Percentiles rank a stretch among this genome's conserved stretches.
Evolutionary conservation across 2,113 vertebrate species (phyloP).

Genomic region (Chiloscyllium plagiosum): DNA sequence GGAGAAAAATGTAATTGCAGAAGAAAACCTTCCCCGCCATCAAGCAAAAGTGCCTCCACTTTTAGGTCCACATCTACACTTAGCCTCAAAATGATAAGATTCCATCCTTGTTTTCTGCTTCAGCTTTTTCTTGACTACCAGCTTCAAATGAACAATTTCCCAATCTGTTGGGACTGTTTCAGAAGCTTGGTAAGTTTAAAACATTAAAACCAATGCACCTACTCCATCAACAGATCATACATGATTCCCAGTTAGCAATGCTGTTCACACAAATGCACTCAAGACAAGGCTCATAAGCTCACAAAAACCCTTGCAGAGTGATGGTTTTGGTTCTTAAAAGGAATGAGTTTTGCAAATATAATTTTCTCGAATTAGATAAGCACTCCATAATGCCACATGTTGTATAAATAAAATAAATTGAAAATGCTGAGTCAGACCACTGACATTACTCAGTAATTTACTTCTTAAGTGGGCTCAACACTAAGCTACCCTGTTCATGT

Average conservation of each 20-base stretch:
- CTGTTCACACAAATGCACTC: neutral
- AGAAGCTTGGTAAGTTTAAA: too few species aligned
- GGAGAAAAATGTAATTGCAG: too few species aligned
- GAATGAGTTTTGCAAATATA: neutral
- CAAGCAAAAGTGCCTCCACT: too few species aligned
- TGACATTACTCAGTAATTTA: neutral
- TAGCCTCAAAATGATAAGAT: too few species aligned
- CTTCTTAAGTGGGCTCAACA: neutral
- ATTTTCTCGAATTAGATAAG: neutral
- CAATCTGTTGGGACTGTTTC: too few species aligned
- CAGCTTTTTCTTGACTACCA: too few species aligned
- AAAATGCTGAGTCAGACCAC: neutral
- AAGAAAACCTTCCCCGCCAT: too few species aligned
- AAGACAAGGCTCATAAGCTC: neutral
- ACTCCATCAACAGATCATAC: neutral
- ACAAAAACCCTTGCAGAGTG: neutral
- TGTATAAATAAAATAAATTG: neutral
- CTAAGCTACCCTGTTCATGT: neutral
- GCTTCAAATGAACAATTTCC: too few species aligned
- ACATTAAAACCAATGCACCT: too few species aligned
- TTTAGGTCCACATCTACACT: too few species aligned
- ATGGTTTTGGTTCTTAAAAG: neutral
- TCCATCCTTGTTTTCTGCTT: too few species aligned
- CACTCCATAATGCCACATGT: neutral
- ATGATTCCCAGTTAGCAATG: neutral